A percentile compares a stretch with the other conserved stretches of the same genome.
These are phyloP conservation scores for Pteromalus puparum DNA, from an alignment of 1,140 invertebrate genomes.

Conservation along the genomic window DNA sequence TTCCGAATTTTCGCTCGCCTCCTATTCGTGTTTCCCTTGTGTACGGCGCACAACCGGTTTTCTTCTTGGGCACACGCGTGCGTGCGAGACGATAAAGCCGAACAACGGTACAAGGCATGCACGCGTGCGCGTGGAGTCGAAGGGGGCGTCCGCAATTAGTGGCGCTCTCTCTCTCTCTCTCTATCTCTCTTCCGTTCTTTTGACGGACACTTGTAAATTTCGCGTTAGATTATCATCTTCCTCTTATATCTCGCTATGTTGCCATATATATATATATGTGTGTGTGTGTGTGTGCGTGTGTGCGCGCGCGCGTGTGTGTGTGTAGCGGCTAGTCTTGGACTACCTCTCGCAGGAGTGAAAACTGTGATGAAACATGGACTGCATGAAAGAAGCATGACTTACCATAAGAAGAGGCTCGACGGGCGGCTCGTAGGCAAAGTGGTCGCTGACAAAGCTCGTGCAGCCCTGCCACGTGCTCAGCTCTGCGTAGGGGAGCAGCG, in stretches of 20 bases:
- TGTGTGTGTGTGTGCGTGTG: too few species aligned
- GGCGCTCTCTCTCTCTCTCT: not conserved
- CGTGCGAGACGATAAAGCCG: not conserved
- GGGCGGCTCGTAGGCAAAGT: slow-evolving; percentile 78
- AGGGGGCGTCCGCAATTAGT: not conserved
- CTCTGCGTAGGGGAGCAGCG: slow-evolving; percentile 78
- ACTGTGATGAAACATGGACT: not conserved
- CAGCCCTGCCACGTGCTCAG: slow-evolving; percentile 79
- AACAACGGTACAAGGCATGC: not conserved
- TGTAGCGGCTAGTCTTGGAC: not conserved
- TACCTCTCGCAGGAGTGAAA: not conserved
- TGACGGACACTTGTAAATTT: not conserved
- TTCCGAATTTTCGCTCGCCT: not conserved
- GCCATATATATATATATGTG: not conserved
- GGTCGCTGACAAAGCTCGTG: slow-evolving; percentile 78
- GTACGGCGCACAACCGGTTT: not conserved
- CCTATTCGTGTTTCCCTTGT: not conserved
- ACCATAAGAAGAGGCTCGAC: slow-evolving; percentile 77
- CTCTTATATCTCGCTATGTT: not conserved
- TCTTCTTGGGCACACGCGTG: not conserved
- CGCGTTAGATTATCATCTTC: not conserved
- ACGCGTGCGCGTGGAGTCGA: not conserved
- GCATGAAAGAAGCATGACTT: slow-evolving; percentile 67
- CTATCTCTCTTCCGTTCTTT: not conserved
- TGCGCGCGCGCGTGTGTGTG: too few species aligned